Evolutionary conservation across 2,797 vertebrate genomes (phyloP).

Genomic region (Sorex maritimensis): DNA sequence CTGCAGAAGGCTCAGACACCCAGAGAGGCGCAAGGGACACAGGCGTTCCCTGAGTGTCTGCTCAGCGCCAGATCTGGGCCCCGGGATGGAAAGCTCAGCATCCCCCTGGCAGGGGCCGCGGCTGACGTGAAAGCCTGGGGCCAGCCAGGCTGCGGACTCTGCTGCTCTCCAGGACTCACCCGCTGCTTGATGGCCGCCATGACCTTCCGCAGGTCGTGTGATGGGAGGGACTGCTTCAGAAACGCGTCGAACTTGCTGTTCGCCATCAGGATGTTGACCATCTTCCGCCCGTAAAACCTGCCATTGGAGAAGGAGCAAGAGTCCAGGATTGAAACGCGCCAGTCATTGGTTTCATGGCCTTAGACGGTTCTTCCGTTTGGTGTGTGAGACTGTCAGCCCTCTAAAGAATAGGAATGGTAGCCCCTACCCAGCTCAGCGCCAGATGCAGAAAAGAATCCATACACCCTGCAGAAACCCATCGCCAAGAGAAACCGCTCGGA

Average conservation of each 20-base stretch:
- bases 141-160: too few relatives aligned
- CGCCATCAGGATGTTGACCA: conserved; percentile 87
- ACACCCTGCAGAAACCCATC: not conserved
- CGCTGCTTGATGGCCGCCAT: conserved; percentile 86
- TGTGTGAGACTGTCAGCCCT: too few relatives aligned
- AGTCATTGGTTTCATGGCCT: not conserved
- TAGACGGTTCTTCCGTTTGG: not conserved
- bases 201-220: conserved; percentile 85
- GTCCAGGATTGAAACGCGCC: not conserved
- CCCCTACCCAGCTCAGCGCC: conserved; percentile 53
- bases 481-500: conserved; percentile 58
- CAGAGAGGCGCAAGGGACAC: not conserved
- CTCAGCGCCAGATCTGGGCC: too few relatives aligned
- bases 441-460: conserved; percentile 50
- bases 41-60: too few relatives aligned
- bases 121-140: not conserved
- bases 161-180: conserved; percentile 76
- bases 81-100: not conserved
- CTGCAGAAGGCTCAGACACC: not conserved
- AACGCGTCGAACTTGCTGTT: conserved; percentile 84
- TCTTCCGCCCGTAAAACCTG: conserved; percentile 89
- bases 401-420: not conserved
- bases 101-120: accelerated
- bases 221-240: conserved; percentile 84
- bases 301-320: conserved; percentile 14